Evolutionary conservation across 2,113 vertebrate genomes (phyloP).

Genomic region (Pontoporia blainvillei): DNA sequence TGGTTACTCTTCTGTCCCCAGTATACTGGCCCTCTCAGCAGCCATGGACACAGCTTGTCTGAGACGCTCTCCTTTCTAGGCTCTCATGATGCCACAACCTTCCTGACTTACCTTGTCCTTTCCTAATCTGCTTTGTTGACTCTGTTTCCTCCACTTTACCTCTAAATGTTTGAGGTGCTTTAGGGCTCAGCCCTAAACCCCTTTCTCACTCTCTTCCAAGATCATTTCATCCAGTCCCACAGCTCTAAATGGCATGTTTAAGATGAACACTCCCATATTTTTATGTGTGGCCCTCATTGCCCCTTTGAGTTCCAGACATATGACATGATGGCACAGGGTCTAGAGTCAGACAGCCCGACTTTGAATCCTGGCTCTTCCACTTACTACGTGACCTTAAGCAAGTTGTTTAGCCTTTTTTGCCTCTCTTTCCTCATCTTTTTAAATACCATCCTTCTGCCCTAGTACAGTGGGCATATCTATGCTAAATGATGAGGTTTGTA

Average conservation of each 20-base stretch:
- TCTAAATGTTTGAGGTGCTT: neutral
- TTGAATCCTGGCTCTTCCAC: neutral
- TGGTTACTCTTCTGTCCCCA: neutral
- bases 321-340: neutral
- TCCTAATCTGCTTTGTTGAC: neutral
- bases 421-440: neutral
- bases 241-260: neutral
- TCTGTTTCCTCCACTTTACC: neutral
- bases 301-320: neutral
- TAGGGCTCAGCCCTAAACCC: neutral
- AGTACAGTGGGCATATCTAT: neutral
- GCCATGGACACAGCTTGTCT: neutral
- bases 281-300: neutral
- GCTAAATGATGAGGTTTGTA: neutral
- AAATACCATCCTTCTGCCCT: neutral
- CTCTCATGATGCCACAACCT: neutral
- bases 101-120: neutral
- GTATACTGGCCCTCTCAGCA: neutral
- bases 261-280: neutral
- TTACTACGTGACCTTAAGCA: neutral
- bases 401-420: neutral
- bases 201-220: neutral
- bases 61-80: neutral
- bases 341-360: neutral
- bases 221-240: neutral